Evolutionary conservation across 2,113 vertebrate genomes (phyloP).

Genomic region (Sinocyclocheilus anophthalmus): DNA sequence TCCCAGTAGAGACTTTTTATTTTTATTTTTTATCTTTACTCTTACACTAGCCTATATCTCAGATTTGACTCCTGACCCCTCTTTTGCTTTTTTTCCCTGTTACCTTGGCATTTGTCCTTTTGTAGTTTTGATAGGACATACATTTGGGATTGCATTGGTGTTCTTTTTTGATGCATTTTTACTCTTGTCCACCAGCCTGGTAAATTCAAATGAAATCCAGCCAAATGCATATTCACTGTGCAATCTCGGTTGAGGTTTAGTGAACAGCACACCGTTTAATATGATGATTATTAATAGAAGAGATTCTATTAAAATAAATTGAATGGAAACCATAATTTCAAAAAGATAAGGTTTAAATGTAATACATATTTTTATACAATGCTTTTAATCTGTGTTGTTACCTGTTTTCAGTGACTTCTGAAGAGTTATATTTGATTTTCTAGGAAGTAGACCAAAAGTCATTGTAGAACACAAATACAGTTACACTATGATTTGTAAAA

Average conservation of each 20-base stretch:
- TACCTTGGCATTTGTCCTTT: not conserved
- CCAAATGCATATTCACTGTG: not conserved
- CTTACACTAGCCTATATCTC: not conserved
- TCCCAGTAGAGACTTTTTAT: not conserved
- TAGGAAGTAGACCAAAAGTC: not conserved
- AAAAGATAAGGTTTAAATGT: not conserved
- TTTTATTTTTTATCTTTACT: not conserved
- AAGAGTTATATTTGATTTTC: not conserved
- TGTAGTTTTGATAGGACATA: not conserved
- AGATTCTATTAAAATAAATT: not conserved
- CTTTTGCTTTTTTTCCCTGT: not conserved
- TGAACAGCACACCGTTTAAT: not conserved
- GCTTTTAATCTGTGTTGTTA: not conserved
- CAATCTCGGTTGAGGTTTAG: not conserved
- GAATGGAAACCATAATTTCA: not conserved
- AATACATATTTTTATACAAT: not conserved
- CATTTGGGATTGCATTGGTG: constrained; percentile 1
- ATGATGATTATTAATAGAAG: no score
- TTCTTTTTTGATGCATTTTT: not conserved
- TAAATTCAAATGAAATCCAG: not conserved
- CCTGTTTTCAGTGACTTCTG: not conserved
- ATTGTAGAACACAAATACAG: not conserved
- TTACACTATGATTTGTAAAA: not conserved
- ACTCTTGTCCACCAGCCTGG: not conserved
- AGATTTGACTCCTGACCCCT: not conserved